Evolutionary conservation across 2,113 vertebrate species (phyloP).

Genomic region (Python bivittatus): DNA sequence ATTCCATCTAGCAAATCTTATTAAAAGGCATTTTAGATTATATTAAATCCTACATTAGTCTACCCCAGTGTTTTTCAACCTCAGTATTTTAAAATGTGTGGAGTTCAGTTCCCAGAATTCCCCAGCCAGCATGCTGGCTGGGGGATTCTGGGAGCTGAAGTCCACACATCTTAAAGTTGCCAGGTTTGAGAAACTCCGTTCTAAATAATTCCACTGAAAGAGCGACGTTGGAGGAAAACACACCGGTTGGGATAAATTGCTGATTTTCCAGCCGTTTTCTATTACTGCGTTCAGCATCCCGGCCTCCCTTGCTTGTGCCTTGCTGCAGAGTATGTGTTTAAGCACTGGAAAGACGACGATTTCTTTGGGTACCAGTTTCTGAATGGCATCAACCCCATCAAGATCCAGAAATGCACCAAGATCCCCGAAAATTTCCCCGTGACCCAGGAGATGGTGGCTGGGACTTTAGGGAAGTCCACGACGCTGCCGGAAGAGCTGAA

Average conservation of each 20-base stretch:
- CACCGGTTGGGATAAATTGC: not conserved
- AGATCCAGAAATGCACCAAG: slow-evolving; percentile 60
- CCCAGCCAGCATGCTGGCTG: too few species aligned
- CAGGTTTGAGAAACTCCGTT: not conserved
- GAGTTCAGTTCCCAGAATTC: too few species aligned
- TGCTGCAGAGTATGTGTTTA: slow-evolving; percentile 70
- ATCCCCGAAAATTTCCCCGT: slow-evolving; percentile 79
- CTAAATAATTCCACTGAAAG: not conserved
- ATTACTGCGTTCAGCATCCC: not conserved
- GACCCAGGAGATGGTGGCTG: slow-evolving; percentile 76
- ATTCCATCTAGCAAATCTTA: too few species aligned
- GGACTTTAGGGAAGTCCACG: slow-evolving; percentile 74
- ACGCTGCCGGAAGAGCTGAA: slow-evolving; percentile 76
- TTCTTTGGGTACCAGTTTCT: slow-evolving; percentile 85
- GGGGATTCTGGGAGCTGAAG: not conserved
- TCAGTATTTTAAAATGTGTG: not conserved
- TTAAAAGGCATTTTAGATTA: too few species aligned
- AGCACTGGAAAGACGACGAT: slow-evolving; percentile 79
- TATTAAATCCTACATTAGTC: too few species aligned
- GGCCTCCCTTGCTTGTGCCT: not conserved
- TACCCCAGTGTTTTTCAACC: too few species aligned
- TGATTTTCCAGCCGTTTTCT: not conserved
- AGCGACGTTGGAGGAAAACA: not conserved
- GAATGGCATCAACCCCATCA: slow-evolving; percentile 81
- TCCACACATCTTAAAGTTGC: not conserved